A percentile compares a stretch with the other conserved stretches of the same genome.
phyloP scores from a whole-genome alignment of 1,140 invertebrate genomes.

The Centruroides sculpturatus region DNA sequence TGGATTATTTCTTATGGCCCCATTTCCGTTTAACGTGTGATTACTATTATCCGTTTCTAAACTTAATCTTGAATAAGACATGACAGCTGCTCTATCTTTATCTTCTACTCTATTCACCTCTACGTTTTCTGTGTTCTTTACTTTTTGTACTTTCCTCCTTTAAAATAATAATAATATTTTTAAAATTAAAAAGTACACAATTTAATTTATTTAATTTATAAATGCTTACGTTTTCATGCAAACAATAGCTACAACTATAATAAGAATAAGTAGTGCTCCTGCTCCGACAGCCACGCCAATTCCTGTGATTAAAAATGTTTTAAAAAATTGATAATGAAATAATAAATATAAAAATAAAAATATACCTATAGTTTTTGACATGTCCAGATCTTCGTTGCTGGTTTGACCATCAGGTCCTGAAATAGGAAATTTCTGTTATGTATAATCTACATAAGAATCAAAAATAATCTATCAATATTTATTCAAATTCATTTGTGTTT shows the following conservation, averaged over 20 bases:
- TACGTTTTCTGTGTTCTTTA: slow-evolving; percentile 74
- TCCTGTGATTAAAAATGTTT: slow-evolving; percentile 12
- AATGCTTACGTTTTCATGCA: slow-evolving; percentile 26
- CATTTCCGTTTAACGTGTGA: neutral
- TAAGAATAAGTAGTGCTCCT: slow-evolving; percentile 23
- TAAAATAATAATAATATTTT: slow-evolving; percentile 15
- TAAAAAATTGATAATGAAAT: too few species aligned
- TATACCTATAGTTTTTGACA: slow-evolving; percentile 21
- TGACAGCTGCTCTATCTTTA: slow-evolving; percentile 10
- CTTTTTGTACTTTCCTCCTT: slow-evolving; percentile 61
- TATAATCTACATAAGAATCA: too few species aligned
- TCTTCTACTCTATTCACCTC: slow-evolving; percentile 33
- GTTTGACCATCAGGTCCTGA: slow-evolving; percentile 12
- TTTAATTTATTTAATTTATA: neutral
- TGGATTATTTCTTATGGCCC: slow-evolving; percentile 13
- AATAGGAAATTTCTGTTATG: neutral
- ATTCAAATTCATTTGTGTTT: too few species aligned
- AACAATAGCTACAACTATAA: slow-evolving; percentile 25
- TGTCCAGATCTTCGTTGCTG: slow-evolving; percentile 1
- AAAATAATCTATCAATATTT: too few species aligned
- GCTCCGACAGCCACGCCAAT: slow-evolving; percentile 28
- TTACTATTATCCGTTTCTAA: slow-evolving; percentile 7
- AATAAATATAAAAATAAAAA: neutral
- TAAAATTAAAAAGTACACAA: too few species aligned
- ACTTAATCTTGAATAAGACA: slow-evolving; percentile 16